phyloP scores from a whole-genome alignment of 2,113 vertebrate species.

The Indicator maculatus region DNA sequence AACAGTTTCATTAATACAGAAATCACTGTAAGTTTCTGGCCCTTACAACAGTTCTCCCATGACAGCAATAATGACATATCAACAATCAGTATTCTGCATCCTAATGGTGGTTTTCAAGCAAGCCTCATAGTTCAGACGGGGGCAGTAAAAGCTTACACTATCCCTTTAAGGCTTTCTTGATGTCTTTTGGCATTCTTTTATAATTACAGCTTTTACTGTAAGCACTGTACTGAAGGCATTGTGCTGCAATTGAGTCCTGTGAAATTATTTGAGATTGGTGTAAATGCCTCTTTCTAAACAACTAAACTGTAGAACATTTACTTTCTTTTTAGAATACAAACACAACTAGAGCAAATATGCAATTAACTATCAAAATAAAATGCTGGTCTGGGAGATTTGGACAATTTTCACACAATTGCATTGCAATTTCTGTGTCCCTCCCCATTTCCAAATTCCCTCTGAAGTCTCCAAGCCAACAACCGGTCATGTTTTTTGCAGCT shows the following conservation, averaged over 20 bases:
- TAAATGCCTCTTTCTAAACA: constrained; percentile 45
- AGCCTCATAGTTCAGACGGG: constrained; percentile 74
- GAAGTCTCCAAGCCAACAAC: not conserved
- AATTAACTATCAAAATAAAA: constrained; percentile 68
- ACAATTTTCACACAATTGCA: constrained; percentile 11
- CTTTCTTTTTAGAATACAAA: constrained; percentile 53
- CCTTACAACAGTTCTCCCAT: constrained; percentile 62
- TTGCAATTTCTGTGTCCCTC: not conserved
- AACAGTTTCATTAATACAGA: constrained; percentile 74
- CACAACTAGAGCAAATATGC: constrained; percentile 32
- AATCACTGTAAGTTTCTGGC: constrained; percentile 57
- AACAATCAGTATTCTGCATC: constrained; percentile 73
- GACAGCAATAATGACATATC: constrained; percentile 72
- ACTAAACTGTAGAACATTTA: constrained; percentile 43
- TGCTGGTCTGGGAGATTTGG: constrained; percentile 17
- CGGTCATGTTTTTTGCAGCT: not conserved
- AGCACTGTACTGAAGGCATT: constrained; percentile 52
- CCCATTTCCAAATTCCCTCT: not conserved
- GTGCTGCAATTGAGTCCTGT: constrained; percentile 9
- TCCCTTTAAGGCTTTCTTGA: constrained; percentile 71
- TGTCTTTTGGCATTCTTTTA: constrained; percentile 63
- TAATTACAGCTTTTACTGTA: constrained; percentile 74
- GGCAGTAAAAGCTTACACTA: constrained; percentile 74
- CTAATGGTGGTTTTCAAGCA: constrained; percentile 76
- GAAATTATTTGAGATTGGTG: constrained; percentile 26